Percentiles rank a stretch among this genome's conserved stretches.
phyloP scores from a whole-genome alignment of 2,113 vertebrate genomes.

The Cariama cristata region DNA sequence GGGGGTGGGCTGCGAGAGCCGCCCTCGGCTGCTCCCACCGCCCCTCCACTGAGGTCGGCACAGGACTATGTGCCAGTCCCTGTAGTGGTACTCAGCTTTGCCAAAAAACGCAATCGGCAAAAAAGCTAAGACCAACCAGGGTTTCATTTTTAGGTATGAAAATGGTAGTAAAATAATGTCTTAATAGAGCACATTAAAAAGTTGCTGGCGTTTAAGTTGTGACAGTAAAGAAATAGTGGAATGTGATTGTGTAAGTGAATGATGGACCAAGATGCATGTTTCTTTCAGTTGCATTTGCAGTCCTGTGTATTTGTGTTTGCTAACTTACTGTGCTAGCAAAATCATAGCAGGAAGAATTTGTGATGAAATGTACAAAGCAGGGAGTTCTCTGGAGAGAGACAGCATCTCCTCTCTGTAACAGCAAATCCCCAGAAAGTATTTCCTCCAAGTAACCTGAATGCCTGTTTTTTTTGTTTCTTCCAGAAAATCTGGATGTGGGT shows the following conservation, averaged over 20 bases:
- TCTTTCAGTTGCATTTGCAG: no score
- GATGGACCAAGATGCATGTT: rapidly evolving
- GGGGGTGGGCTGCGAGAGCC: neutral
- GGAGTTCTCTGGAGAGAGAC: no score
- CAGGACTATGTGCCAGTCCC: no score
- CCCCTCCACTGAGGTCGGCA: no score
- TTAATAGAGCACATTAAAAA: rapidly evolving
- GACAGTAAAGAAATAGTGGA: neutral
- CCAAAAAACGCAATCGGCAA: rapidly evolving
- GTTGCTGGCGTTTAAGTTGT: no score
- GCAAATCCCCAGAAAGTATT: neutral
- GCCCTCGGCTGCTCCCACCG: neutral
- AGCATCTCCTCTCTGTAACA: neutral
- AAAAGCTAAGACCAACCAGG: rapidly evolving
- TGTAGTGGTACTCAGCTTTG: neutral
- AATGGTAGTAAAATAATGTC: neutral
- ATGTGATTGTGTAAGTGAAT: neutral
- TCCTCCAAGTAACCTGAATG: neutral
- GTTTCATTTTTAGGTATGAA: rapidly evolving
- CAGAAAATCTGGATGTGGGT: neutral
- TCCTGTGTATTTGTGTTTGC: neutral
- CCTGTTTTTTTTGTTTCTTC: neutral
- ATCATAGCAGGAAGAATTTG: neutral
- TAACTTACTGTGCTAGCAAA: neutral
- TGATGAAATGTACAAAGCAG: no score